A percentile compares a stretch with the other conserved stretches of the same genome.
Conservation (phyloP, 2,113 vertebrate species). For the Hippolais icterina region DNA sequence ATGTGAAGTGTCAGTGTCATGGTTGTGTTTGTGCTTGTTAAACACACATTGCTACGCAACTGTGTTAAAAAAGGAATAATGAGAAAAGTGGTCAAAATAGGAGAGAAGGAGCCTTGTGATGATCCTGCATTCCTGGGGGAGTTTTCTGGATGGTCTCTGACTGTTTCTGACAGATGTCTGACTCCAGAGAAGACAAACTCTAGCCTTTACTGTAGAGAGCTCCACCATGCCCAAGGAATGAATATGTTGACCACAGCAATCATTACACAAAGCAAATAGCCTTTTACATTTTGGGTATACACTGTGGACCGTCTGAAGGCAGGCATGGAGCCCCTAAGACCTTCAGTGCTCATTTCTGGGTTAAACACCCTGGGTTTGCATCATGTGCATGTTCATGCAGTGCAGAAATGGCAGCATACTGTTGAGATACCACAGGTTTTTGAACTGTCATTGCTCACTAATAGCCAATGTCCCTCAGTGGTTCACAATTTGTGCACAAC, state of each 20-base stretch:
- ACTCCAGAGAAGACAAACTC: not conserved
- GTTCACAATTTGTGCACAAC: not conserved
- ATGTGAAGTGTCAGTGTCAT: not conserved
- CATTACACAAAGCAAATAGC: not conserved
- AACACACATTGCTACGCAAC: not conserved
- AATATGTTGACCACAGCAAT: not conserved
- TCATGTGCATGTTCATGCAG: rapidly evolving
- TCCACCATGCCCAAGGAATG: not conserved
- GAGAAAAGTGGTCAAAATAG: not conserved
- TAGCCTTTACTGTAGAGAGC: not conserved
- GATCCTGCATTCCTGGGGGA: not conserved
- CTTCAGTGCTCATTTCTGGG: not conserved
- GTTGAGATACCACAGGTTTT: not conserved
- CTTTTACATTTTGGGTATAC: not conserved
- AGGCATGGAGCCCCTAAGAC: not conserved
- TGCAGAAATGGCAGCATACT: not conserved
- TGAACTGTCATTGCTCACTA: not conserved
- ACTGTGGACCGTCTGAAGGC: not conserved
- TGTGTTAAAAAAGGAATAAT: not conserved
- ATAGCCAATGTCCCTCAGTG: not conserved
- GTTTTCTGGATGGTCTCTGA: not conserved
- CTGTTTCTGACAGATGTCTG: not conserved
- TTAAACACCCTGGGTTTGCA: not conserved
- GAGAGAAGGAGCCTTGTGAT: not conserved
- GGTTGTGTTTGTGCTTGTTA: not conserved